A percentile compares a stretch with the other conserved stretches of the same genome.
Conservation (phyloP, 1,140 invertebrate genomes). For the Oryctes rhinoceros region DNA sequence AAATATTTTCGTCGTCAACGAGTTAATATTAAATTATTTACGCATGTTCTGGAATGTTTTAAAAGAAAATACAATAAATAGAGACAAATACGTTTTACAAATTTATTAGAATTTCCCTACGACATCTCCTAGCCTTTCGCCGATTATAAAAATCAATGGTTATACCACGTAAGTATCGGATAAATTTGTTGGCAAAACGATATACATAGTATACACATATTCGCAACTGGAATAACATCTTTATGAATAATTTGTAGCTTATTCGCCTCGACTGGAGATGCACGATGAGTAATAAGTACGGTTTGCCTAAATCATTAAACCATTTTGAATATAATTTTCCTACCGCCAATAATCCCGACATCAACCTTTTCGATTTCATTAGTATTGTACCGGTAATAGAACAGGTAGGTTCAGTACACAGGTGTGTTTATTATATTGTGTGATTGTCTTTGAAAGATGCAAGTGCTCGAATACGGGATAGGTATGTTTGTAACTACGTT, state of each 20-base stretch:
- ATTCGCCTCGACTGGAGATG: neutral
- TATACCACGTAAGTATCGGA: too few species aligned
- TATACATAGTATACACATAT: neutral
- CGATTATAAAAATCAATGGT: too few species aligned
- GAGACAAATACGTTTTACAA: too few species aligned
- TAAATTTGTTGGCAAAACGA: too few species aligned
- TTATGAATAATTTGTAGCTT: neutral
- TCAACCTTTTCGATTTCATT: conserved; percentile 27
- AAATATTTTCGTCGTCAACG: too few species aligned
- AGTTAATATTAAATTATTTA: too few species aligned
- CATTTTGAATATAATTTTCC: neutral
- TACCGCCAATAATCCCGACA: conserved; percentile 11
- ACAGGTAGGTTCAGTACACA: conserved; percentile 9
- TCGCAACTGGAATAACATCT: neutral
- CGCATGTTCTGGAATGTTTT: too few species aligned
- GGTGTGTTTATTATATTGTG: conserved; percentile 4
- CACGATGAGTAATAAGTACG: neutral
- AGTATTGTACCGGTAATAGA: conserved; percentile 32
- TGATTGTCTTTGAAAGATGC: neutral
- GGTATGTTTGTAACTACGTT: neutral
- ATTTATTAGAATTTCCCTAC: neutral
- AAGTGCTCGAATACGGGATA: neutral
- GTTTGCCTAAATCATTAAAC: neutral
- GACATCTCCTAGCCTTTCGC: neutral
- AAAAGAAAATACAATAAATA: too few species aligned